Conservation (phyloP, 2,797 vertebrate species). For the Pantherophis vulpinus region DNA sequence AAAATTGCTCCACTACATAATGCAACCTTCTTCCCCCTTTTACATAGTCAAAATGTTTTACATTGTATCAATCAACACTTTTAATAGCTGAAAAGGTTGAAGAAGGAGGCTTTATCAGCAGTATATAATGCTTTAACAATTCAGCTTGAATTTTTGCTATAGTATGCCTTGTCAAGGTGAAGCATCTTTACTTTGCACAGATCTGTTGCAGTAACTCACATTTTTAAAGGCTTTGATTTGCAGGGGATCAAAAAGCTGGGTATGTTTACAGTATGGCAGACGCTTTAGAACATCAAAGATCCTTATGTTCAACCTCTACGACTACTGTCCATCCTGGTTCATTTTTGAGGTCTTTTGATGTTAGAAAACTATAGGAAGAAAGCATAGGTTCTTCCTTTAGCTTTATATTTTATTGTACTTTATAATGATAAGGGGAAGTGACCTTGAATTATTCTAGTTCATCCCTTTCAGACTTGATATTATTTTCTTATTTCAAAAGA, state of each 20-base stretch:
- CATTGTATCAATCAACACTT: not conserved
- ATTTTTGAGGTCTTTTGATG: not conserved
- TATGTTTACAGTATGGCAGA: not conserved
- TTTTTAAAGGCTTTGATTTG: not conserved
- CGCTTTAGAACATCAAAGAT: not conserved
- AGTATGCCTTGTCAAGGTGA: not conserved
- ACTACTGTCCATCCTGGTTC: not conserved
- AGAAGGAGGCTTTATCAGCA: not conserved
- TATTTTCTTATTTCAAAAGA: conserved; percentile 21
- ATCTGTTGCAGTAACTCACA: not conserved
- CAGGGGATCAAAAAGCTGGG: not conserved
- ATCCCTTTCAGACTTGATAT: conserved; percentile 13
- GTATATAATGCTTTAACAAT: not conserved
- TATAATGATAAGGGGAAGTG: conserved; percentile 2
- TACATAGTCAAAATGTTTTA: not conserved
- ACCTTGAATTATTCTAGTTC: conserved; percentile 6
- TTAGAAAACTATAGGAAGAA: not conserved
- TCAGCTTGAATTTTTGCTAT: not conserved
- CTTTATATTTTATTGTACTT: conserved; percentile 36
- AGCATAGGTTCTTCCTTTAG: not conserved
- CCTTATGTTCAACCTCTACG: not conserved
- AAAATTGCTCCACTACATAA: not conserved
- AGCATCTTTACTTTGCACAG: not conserved
- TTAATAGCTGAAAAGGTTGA: not conserved
- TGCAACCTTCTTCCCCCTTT: not conserved